Conservation (phyloP, 1,140 invertebrate species). For the Mizuhopecten yessoensis region DNA sequence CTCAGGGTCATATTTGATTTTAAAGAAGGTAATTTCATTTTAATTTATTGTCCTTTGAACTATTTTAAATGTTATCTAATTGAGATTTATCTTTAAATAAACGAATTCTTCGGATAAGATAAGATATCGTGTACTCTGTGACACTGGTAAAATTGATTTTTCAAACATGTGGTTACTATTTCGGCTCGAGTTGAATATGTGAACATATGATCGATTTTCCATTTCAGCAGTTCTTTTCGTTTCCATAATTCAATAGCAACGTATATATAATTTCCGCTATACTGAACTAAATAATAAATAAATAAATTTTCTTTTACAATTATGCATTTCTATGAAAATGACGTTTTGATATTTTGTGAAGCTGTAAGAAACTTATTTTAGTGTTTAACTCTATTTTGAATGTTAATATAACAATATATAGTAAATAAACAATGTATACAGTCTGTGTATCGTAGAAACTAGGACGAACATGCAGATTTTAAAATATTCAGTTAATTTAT, state of each 20-base stretch:
- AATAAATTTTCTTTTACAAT: too few species aligned
- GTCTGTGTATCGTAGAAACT: too few species aligned
- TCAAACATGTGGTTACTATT: not conserved
- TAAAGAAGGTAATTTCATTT: slow-evolving; percentile 20
- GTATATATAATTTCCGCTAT: not conserved
- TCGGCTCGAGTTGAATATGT: not conserved
- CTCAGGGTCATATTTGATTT: not conserved
- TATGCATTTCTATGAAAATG: too few species aligned
- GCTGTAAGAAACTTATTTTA: too few species aligned
- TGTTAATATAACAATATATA: too few species aligned
- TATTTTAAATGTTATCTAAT: slow-evolving; percentile 1
- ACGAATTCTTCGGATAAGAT: not conserved
- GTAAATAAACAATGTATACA: too few species aligned
- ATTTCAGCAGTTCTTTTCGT: not conserved
- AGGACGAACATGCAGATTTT: too few species aligned
- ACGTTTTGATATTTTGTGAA: too few species aligned
- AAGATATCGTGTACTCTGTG: slow-evolving; percentile 11
- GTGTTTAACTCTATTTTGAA: too few species aligned
- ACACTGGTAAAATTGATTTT: not conserved
- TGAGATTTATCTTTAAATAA: not conserved
- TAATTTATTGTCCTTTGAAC: not conserved
- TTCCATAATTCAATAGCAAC: not conserved
- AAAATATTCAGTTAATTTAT: too few species aligned
- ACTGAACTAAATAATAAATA: too few species aligned
- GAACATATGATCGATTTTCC: slow-evolving; percentile 1